Base-by-base conservation (phyloP, 2,797 vertebrate genomes). In the Gymnothorax javanicus region DNA sequence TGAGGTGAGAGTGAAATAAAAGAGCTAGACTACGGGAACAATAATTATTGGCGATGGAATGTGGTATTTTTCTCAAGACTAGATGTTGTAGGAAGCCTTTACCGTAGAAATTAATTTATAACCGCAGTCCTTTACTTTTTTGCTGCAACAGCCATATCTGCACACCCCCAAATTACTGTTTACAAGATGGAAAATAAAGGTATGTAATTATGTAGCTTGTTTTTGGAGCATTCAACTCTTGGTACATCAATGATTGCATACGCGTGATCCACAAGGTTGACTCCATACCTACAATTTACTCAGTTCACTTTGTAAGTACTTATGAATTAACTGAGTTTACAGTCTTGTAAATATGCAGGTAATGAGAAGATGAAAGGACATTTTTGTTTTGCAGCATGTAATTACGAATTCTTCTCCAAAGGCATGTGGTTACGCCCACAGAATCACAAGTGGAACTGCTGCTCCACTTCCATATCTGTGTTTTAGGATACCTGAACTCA, bases 241-340 rank as follows among this genome's bases (percentile, higher is more conserved):
- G 77, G 77, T 56, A 81, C 77, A 81, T 81, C 77, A 81, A 81
- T 81, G 77, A 81, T 56, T 81, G 77, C 77, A 9, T 56, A n/a
- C 23, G 77, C 20, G 50, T n/a, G 23, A 81, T 54, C 50, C 52
- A 81, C 77, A 4, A 8, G 52, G 77, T 54, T 81, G 50, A 81
- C 77, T 81, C 77, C 77, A 81, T 43, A 81, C 77, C 77, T 81
- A n/a, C 77, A 81, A 81, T 81, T 81, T 81, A 81, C 77, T 54
- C 50, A 15, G 77, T 81, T 81, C 77, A 54, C 52, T 56, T 81
- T 81, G 77, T 81, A 81, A 81, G 77, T 81, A 56, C 77, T 81
- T 81, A 81, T 81, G 77, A 81, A 81, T 81, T 81, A 81, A 81
- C 50, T 81, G 77, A 81, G 50, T 81, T 81, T 56, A 81, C 77